Evolutionary conservation across 1,140 invertebrate genomes (phyloP).

Genomic region (Drosophila parvula): DNA sequence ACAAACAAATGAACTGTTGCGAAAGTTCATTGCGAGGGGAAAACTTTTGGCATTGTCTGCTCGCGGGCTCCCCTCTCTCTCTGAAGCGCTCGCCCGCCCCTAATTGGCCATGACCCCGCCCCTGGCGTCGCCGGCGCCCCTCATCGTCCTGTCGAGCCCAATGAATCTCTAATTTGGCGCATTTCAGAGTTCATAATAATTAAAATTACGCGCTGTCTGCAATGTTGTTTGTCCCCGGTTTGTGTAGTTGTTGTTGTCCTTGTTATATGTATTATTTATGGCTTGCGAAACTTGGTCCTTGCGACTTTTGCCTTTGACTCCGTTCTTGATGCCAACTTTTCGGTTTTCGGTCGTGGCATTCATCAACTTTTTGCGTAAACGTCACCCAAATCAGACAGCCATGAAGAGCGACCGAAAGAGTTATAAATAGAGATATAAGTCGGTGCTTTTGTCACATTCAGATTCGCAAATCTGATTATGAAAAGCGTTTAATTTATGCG

Average conservation of each 20-base stretch:
- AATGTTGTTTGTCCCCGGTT: slow-evolving; percentile 55
- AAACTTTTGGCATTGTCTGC: slow-evolving; percentile 68
- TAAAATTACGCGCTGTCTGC: slow-evolving; percentile 74
- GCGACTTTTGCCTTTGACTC: slow-evolving; percentile 71
- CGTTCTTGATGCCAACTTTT: slow-evolving; percentile 71
- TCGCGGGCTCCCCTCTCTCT: background rate
- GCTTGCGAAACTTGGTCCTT: slow-evolving; percentile 56
- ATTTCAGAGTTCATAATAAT: slow-evolving; percentile 76
- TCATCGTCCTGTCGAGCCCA: slow-evolving; percentile 35
- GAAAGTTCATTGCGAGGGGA: slow-evolving; percentile 64
- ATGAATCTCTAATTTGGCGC: slow-evolving; percentile 79
- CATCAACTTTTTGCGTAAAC: slow-evolving; percentile 66
- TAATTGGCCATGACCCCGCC: slow-evolving; percentile 18
- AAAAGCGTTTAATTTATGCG: slow-evolving; percentile 40
- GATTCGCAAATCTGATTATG: slow-evolving; percentile 28
- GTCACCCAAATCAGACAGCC: slow-evolving; percentile 28
- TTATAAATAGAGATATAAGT: slow-evolving; percentile 34
- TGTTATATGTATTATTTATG: slow-evolving; percentile 76
- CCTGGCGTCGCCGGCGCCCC: slow-evolving; percentile 10
- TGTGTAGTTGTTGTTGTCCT: slow-evolving; percentile 39
- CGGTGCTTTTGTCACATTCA: slow-evolving; percentile 44
- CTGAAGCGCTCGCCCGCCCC: background rate
- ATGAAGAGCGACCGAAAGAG: slow-evolving; percentile 1
- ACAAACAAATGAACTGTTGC: too few species aligned
- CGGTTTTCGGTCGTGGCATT: slow-evolving; percentile 63